Evolutionary conservation across 1,140 invertebrate species (phyloP), one percentile per base, ranked within the genome.

Genomic region (fruit fly (Drosophila melanogaster)): DNA sequence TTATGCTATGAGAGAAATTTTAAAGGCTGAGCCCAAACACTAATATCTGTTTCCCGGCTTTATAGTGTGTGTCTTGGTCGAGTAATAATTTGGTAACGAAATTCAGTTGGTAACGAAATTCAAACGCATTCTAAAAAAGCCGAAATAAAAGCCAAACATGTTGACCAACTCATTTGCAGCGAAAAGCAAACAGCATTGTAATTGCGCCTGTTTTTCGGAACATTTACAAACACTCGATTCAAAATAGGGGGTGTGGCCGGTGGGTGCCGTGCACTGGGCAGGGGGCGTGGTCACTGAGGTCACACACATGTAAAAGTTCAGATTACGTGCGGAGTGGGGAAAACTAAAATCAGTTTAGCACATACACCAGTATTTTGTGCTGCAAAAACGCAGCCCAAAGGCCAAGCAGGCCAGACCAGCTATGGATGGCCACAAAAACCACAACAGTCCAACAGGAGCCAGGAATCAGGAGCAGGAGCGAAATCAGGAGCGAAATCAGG

Each of bases 111-210:
- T 17, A 47, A 10, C 47, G 44, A 76, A 62, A 77, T 64, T 35
- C 30, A 17, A 40, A 40, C 11, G 14, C 50, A 70, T 51, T 67
- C 58, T 33, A 22, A 59, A 53, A 50, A 61, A 61, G 41, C 41
- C 49, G 37, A 62, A 74, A 81, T 71, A 70, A 71, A 71, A 49
- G 35, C 50, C 67, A 74, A 85, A 86, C 81, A 86, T 85, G 81
- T 86, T 85, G 81, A 85, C 81, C 81, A 85, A 85, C 81, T 85
- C 81, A 86, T 85, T 85, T 85, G 78, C 81, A 85, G 50, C 73
- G 73, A 70, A 56, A 51, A 57, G 66, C 81, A 85, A 65, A 84
- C 81, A 84, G 69, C 81, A 86, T 73, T 81, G 81, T 85, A 85
- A 85, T 85, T 85, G 81, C 74, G 70, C 71, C 61, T 77, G 81